Percentiles rank a stretch among this genome's conserved stretches.
Evolutionary conservation across 2,888 invertebrate genomes (phyloP).

Genomic region (Cryptus viduatorius): DNA sequence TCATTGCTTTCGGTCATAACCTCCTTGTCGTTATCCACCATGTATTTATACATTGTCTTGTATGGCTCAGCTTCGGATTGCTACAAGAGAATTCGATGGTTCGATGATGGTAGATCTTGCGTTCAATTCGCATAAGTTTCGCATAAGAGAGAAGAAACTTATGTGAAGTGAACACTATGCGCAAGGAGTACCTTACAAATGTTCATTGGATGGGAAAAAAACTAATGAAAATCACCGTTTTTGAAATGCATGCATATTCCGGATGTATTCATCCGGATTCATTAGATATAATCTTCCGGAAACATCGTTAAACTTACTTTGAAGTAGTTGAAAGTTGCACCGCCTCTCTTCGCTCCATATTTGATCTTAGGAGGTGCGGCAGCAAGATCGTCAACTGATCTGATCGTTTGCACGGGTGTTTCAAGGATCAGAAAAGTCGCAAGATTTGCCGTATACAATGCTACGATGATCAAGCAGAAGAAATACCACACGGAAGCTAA

Average conservation of each 20-base stretch:
- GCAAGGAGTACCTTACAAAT: too few species aligned
- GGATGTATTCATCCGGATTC: too few species aligned
- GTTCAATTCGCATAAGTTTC: too few species aligned
- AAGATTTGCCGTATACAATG: conserved; percentile 96
- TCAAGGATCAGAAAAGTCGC: conserved; percentile 97
- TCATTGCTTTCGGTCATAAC: conserved; percentile 88
- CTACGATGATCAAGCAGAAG: conserved; percentile 91
- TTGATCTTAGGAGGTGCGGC: conserved; percentile 88
- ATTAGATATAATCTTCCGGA: too few species aligned
- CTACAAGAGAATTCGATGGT: conserved; percentile 84
- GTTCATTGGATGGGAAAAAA: too few species aligned
- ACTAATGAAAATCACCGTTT: too few species aligned
- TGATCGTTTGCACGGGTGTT: conserved; percentile 88
- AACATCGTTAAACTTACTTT: conserved; percentile 87
- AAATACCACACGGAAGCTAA: conserved; percentile 92
- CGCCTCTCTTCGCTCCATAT: conserved; percentile 94
- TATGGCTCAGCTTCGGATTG: conserved; percentile 92
- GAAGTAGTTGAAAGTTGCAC: conserved; percentile 96
- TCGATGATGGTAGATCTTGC: too few species aligned
- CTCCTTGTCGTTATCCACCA: conserved; percentile 89
- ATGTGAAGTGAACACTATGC: too few species aligned
- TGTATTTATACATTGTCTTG: conserved; percentile 92
- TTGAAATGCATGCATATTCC: too few species aligned
- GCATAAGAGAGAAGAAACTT: too few species aligned
- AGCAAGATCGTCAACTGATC: conserved; percentile 93